These are phyloP conservation scores for Carlito syrichta DNA, from an alignment of 2,113 vertebrate genomes.

Conservation along the genomic window DNA sequence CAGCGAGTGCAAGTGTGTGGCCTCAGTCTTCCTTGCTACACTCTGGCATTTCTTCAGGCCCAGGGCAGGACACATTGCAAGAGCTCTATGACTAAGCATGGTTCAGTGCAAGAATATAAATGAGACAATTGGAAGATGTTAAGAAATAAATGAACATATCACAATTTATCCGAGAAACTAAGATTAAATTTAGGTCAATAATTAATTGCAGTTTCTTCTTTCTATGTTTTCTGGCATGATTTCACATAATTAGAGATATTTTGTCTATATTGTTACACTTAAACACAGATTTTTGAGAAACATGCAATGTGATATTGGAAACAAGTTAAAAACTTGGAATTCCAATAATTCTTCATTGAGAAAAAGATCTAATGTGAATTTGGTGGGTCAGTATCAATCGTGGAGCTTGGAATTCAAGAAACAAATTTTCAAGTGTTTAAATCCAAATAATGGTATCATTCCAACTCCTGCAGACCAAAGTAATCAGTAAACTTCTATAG, in stretches of 20 bases:
- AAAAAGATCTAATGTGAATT: constrained; percentile 13
- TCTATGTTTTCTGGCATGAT: neutral
- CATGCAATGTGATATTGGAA: neutral
- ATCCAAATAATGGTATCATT: neutral
- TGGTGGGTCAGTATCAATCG: neutral
- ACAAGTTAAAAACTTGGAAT: constrained; percentile 16
- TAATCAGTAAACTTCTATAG: neutral
- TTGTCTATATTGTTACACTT: constrained; percentile 41
- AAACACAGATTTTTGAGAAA: constrained; percentile 29
- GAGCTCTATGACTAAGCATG: neutral
- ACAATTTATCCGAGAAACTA: neutral
- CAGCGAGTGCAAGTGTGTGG: neutral
- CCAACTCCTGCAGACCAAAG: neutral
- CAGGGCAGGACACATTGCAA: neutral
- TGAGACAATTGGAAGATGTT: neutral
- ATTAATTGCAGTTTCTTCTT: constrained; percentile 30
- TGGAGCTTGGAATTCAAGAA: neutral
- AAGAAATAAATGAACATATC: constrained; percentile 20
- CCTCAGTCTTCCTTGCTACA: neutral
- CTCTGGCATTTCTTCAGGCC: neutral
- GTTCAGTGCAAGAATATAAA: neutral
- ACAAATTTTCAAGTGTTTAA: constrained; percentile 1
- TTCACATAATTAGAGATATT: neutral
- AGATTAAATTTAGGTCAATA: neutral
- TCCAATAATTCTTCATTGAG: neutral